phyloP scores from a whole-genome alignment of 2,797 vertebrate species.

The Oreochromis grahami region DNA sequence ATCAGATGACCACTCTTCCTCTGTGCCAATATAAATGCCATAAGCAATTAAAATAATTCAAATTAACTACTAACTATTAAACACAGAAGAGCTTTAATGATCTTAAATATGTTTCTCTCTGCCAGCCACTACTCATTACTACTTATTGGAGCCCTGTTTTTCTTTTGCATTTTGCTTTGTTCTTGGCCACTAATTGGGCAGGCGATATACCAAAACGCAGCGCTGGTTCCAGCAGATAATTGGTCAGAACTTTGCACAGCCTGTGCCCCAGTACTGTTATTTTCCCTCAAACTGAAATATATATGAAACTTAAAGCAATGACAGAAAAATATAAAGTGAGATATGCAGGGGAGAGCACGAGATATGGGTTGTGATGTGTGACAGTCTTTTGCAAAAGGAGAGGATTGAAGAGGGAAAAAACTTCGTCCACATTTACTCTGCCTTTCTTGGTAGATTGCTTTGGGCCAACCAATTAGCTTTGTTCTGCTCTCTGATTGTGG shows the following conservation, averaged over 20 bases:
- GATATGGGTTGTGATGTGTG: neutral
- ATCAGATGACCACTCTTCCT: neutral
- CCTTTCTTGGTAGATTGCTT: slow-evolving; percentile 25
- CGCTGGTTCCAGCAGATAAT: slow-evolving; percentile 28
- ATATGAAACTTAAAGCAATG: slow-evolving; percentile 13
- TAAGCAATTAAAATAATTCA: neutral
- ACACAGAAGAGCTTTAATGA: neutral
- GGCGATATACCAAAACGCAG: slow-evolving; percentile 4
- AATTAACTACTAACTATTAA: neutral
- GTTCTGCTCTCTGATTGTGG: slow-evolving; percentile 31
- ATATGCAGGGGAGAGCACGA: slow-evolving; percentile 13
- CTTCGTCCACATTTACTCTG: neutral
- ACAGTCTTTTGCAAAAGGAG: slow-evolving; percentile 18
- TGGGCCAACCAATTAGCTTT: slow-evolving; percentile 24
- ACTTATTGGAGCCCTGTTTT: neutral
- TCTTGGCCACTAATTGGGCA: slow-evolving; percentile 35
- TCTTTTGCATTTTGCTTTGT: neutral
- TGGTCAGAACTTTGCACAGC: slow-evolving; percentile 18
- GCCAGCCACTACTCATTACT: slow-evolving; percentile 13
- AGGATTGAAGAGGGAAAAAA: neutral
- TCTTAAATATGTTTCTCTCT: neutral
- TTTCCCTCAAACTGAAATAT: slow-evolving; percentile 7
- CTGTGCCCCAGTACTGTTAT: slow-evolving; percentile 5
- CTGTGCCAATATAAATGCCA: neutral
- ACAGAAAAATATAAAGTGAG: slow-evolving; percentile 12